Evolutionary conservation across 2,113 vertebrate genomes (phyloP).

Genomic region (Mus spicilegus): DNA sequence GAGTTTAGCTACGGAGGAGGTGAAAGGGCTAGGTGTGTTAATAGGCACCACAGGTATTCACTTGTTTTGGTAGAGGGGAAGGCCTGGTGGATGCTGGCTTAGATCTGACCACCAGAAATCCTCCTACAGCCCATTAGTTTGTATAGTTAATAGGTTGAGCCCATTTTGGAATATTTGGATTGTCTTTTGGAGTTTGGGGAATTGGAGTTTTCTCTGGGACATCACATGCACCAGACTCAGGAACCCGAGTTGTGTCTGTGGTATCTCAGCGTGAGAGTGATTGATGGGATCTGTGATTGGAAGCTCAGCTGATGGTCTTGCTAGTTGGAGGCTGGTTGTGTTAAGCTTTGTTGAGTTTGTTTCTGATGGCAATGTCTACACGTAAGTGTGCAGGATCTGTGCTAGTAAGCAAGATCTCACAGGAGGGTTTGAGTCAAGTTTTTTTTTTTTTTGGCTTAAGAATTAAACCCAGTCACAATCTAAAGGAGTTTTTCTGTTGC

Average conservation of each 20-base stretch:
- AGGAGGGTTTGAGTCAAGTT: neutral
- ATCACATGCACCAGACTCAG: neutral
- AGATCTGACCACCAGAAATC: neutral
- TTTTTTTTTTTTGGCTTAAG: neutral
- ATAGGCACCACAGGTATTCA: neutral
- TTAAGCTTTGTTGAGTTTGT: neutral
- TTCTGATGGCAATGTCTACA: neutral
- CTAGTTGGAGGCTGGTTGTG: neutral
- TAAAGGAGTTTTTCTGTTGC: neutral
- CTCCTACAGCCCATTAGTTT: neutral
- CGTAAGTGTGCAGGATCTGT: neutral
- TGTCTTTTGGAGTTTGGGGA: neutral
- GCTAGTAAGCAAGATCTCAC: neutral
- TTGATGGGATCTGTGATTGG: neutral
- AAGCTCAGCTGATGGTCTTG: neutral
- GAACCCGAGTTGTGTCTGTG: neutral
- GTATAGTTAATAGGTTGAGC: no score
- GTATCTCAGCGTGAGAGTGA: neutral
- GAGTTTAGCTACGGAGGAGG: neutral
- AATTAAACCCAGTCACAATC: neutral
- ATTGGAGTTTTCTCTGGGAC: neutral
- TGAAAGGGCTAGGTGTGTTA: no score
- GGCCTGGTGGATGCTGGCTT: neutral
- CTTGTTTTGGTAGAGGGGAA: neutral
- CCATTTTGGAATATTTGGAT: neutral